Conservation (phyloP, 2,888 invertebrate genomes). For the Spodoptera picta region DNA sequence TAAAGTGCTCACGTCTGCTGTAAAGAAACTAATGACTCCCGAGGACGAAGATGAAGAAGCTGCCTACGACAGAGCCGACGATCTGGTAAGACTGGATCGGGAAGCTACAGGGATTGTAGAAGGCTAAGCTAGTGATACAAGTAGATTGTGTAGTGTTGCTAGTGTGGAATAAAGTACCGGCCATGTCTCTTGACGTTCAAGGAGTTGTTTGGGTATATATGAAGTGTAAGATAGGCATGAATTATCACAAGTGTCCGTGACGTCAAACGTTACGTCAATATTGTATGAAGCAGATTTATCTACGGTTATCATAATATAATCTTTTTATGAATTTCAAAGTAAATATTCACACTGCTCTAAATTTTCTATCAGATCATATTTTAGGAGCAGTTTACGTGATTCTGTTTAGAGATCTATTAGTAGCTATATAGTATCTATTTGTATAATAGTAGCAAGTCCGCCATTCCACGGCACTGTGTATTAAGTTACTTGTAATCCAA, state of each 20-base stretch:
- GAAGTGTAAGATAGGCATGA: constrained; percentile 30
- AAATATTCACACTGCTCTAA: not conserved
- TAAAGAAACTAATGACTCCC: constrained; percentile 86
- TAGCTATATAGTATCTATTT: constrained; percentile 8
- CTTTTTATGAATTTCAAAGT: constrained; percentile 6
- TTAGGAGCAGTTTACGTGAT: not conserved
- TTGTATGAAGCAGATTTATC: constrained; percentile 32
- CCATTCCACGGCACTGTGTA: constrained; percentile 30
- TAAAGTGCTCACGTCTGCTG: constrained; percentile 84
- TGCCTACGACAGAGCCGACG: constrained; percentile 91
- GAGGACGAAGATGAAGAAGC: constrained; percentile 88
- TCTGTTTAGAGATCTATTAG: not conserved
- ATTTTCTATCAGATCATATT: not conserved
- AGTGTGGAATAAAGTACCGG: constrained; percentile 11
- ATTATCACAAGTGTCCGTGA: constrained; percentile 35
- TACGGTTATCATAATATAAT: constrained; percentile 12
- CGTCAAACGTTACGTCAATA: constrained; percentile 37
- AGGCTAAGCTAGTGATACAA: constrained; percentile 12
- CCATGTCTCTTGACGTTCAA: constrained; percentile 19
- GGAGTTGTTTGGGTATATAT: constrained; percentile 25
- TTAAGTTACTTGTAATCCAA: constrained; percentile 52
- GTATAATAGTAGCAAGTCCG: constrained; percentile 19
- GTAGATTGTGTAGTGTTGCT: constrained; percentile 31
- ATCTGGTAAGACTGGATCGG: constrained; percentile 90
- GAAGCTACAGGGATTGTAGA: constrained; percentile 25